Evolutionary conservation across 2,113 vertebrate genomes (phyloP).

Genomic region (Psilopsiagon aurifrons): DNA sequence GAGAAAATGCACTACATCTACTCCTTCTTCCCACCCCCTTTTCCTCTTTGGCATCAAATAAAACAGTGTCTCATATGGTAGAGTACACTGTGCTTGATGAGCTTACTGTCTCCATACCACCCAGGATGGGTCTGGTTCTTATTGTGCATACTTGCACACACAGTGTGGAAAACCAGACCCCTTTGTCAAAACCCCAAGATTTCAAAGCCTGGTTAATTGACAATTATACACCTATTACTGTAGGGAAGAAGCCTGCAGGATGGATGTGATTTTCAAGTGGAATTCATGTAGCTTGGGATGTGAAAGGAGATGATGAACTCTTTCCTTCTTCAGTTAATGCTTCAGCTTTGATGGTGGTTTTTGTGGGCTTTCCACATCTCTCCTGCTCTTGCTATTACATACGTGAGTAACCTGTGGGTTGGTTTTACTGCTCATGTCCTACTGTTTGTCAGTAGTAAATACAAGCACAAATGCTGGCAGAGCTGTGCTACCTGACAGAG

Average conservation of each 20-base stretch:
- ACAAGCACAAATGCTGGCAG: background rate
- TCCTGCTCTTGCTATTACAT: background rate
- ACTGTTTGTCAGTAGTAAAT: background rate
- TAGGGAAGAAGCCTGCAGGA: background rate
- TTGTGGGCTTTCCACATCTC: background rate
- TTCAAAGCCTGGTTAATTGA: background rate
- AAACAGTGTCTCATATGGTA: constrained; percentile 27
- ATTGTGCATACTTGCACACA: constrained; percentile 20
- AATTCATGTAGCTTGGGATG: background rate
- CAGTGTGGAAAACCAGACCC: background rate
- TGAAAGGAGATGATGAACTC: background rate
- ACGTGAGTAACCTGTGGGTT: background rate
- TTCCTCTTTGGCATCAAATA: constrained; percentile 63
- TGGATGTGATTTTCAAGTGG: background rate
- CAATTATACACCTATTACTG: background rate
- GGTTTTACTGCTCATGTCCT: background rate
- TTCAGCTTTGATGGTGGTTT: background rate
- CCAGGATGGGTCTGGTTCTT: constrained; percentile 70
- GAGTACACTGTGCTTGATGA: constrained; percentile 11
- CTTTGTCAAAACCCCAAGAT: background rate
- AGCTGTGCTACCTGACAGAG: background rate
- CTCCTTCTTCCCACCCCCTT: constrained; percentile 5
- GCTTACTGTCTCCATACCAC: constrained; percentile 66
- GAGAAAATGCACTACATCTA: background rate
- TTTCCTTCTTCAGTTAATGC: background rate